These are phyloP conservation scores for Parnassius apollo DNA, from an alignment of 2,888 invertebrate species.

Conservation along the genomic window DNA sequence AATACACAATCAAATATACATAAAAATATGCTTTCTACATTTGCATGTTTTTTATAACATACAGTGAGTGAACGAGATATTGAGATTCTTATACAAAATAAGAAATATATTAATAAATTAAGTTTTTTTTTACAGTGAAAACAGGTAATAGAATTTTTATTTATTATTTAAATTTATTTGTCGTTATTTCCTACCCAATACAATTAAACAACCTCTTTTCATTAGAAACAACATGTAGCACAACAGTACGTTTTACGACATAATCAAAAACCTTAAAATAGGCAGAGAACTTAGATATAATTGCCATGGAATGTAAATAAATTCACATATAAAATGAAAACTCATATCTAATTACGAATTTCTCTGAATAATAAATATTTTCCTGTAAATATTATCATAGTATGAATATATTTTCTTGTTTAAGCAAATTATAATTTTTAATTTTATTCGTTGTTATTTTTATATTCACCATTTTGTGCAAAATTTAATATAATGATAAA, in stretches of 20 bases:
- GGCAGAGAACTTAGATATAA: too few relatives aligned
- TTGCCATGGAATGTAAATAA: too few relatives aligned
- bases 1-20: too few relatives aligned
- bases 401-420: too few relatives aligned
- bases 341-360: too few relatives aligned
- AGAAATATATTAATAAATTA: conserved; percentile 6
- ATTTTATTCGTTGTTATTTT: not conserved
- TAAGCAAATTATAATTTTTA: not conserved
- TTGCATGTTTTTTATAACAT: too few relatives aligned
- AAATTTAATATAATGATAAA: conserved; percentile 8
- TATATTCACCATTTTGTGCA: not conserved
- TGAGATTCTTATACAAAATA: conserved; percentile 13
- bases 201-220: conserved; percentile 17
- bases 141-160: conserved; percentile 18
- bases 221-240: not conserved
- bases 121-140: conserved; percentile 16
- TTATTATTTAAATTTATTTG: conserved; percentile 21
- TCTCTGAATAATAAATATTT: too few relatives aligned
- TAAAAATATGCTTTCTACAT: too few relatives aligned
- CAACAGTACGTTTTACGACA: too few relatives aligned
- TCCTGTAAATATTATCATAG: too few relatives aligned
- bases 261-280: too few relatives aligned
- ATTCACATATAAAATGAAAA: too few relatives aligned
- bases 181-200: conserved; percentile 23
- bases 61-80: not conserved